Base-by-base conservation (phyloP, 2,888 invertebrate genomes). In the Abscondita cerata region DNA sequence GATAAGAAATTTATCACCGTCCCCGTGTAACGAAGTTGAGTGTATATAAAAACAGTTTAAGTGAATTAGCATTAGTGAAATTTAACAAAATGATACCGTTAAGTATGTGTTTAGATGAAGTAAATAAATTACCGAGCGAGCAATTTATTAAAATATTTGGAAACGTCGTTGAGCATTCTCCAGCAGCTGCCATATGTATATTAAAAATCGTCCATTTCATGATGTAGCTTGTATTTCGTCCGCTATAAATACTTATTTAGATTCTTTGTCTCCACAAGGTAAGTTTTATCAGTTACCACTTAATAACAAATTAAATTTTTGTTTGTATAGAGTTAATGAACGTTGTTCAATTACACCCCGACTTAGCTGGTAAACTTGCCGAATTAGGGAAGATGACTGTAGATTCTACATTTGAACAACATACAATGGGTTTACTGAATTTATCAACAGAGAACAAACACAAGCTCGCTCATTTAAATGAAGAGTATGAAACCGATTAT, bases 131-230 rank as follows among this genome's bases (percentile, higher is more conserved):
- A 67, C 75, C 78, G 46, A 79, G 75, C 46, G 82, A 84, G 44
- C 80, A 84, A 64, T 88, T 88, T 74, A 83, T 83, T 63, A 79
- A 81, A 72, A 76, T 85, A 54, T 88, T 88, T 73, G 82, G 82
- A 15, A 88, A 88, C 78, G 85, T 87, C n/a, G 84, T 88, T 54
- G 88, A 89, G 73, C 78, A 85, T 61, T 86, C 83, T 72, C 79
- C 83, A 6, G 82, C 82, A 62, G 86, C 85, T 16, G 85, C 87
- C 0, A 76, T 75, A 38, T 72, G 78, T 20, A 83, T 85, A 25
- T 80, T 81, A 59, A 76, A 78, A 77, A 80, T 67, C 77, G 85
- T 41, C 88, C 88, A 1, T 88, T 88, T 74, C 59, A 73, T 31
- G 80, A 76, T 68, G 73, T 81, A 16, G 75, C 78, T 33, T 80